Evolutionary conservation across 2,888 invertebrate genomes (phyloP), one percentile per base, ranked within the genome.

Genomic region (Phragmatobia fuliginosa): DNA sequence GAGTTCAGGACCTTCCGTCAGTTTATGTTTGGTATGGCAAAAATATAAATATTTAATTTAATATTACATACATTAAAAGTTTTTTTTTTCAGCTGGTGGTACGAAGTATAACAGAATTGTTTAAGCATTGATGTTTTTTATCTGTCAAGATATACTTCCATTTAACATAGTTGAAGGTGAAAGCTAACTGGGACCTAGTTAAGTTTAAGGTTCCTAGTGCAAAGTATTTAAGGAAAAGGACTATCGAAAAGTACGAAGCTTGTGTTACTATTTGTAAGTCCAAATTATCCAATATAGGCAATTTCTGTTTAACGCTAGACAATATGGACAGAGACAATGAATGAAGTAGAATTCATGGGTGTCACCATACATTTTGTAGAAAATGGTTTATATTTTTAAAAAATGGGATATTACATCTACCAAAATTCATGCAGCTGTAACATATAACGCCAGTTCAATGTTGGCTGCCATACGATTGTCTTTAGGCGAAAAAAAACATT

Each of bases 311-410:
- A 68, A 76, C 72, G 65, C 66, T 79, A 49, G 83, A 84, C 73
- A n/a, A 82, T 83, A 71, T 86, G 85, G 85, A 85, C 82, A 65
- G 83, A 86, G 65, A 79, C 79, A 62, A 83, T 85, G 76, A 76
- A 75, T 76, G 83, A 80, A 72, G 77, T 76, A 41, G 83, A 81
- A 76, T 85, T 83, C 76, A 72, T 85, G 73, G 84, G 83, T 65
- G 75, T 85, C 58, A 85, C 84, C 14, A 66, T 76, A 71, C 85
- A 84, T 78, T 84, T 84, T 81, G 61, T 77, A 66, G 75, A 82
- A 78, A 75, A 70, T 72, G 66, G 56, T n/a, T n/a, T n/a, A n/a
- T 76, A 80, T 83, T 76, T 77, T 60, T 71, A 68, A 38, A 79
- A 81, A 75, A 38, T 83, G 80, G 75, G 66, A 78, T 75, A 78